Evolutionary conservation across 2,888 invertebrate species (phyloP).

Genomic region (Adelognathus sp.): DNA sequence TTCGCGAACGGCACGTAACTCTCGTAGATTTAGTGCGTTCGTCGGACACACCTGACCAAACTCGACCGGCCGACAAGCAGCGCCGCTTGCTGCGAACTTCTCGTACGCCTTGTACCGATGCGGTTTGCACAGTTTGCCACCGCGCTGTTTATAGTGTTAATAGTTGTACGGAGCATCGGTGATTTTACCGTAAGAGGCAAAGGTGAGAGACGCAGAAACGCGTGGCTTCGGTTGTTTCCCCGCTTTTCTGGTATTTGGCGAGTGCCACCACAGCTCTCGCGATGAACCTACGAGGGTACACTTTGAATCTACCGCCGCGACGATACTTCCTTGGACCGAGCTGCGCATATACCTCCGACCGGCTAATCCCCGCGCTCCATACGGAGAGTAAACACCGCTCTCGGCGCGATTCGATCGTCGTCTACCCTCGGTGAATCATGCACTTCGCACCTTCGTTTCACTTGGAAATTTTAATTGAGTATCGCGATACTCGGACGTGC

Average conservation of each 20-base stretch:
- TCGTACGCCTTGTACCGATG: slow-evolving; percentile 10
- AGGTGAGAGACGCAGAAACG: slow-evolving; percentile 47
- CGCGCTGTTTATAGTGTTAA: slow-evolving; percentile 4
- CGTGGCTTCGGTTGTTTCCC: slow-evolving; percentile 30
- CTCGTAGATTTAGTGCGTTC: slow-evolving; percentile 74
- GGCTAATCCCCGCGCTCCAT: slow-evolving; percentile 15
- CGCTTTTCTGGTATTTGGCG: not conserved
- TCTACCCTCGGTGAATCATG: slow-evolving; percentile 2
- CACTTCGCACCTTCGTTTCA: slow-evolving; percentile 43
- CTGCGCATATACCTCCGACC: not conserved
- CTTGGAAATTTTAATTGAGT: slow-evolving; percentile 52
- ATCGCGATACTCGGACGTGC: not conserved
- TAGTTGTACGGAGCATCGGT: slow-evolving; percentile 6
- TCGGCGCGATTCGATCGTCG: not conserved
- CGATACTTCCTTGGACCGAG: not conserved
- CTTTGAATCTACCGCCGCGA: slow-evolving; percentile 54
- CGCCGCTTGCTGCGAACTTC: slow-evolving; percentile 18
- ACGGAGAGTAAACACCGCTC: slow-evolving; percentile 42
- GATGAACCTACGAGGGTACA: slow-evolving; percentile 7
- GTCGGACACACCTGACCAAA: slow-evolving; percentile 71
- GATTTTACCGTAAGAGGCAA: slow-evolving; percentile 48
- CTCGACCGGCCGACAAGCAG: slow-evolving; percentile 53
- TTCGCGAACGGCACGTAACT: slow-evolving; percentile 73
- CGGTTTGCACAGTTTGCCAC: not conserved
- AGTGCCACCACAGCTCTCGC: not conserved